These are phyloP conservation scores for Mechanitis mazaeus DNA, from an alignment of 2,888 invertebrate genomes.

Conservation along the genomic window DNA sequence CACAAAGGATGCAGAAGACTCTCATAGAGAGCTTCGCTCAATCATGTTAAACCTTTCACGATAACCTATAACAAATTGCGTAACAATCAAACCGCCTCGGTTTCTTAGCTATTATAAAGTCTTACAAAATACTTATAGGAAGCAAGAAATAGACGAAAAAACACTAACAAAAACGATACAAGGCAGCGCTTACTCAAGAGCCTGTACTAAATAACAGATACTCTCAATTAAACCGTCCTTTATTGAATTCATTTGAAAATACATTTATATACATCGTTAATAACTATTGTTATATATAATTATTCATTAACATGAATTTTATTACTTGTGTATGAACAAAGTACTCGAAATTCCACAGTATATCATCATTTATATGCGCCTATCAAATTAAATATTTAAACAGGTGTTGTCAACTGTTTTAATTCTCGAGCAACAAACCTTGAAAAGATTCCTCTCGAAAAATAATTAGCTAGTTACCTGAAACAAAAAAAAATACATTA, in stretches of 20 bases:
- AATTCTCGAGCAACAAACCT: neutral
- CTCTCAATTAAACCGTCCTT: slow-evolving; percentile 41
- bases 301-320: too few species aligned
- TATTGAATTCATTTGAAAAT: too few species aligned
- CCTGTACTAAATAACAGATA: slow-evolving; percentile 25
- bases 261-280: too few species aligned
- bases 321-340: too few species aligned
- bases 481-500: neutral
- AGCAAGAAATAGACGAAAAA: neutral
- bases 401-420: neutral
- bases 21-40: too few species aligned
- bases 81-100: too few species aligned
- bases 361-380: neutral
- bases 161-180: neutral
- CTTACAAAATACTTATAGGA: neutral
- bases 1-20: too few species aligned
- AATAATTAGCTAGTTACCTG: neutral
- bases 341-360: neutral
- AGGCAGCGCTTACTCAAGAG: slow-evolving; percentile 27
- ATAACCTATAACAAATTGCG: too few species aligned
- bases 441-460: neutral
- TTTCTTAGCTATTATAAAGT: neutral
- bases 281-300: too few species aligned
- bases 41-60: too few species aligned
- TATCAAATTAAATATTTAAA: slow-evolving; percentile 2